phyloP scores from a whole-genome alignment of 2,888 invertebrate species.

The Sphaeridia pumilis region DNA sequence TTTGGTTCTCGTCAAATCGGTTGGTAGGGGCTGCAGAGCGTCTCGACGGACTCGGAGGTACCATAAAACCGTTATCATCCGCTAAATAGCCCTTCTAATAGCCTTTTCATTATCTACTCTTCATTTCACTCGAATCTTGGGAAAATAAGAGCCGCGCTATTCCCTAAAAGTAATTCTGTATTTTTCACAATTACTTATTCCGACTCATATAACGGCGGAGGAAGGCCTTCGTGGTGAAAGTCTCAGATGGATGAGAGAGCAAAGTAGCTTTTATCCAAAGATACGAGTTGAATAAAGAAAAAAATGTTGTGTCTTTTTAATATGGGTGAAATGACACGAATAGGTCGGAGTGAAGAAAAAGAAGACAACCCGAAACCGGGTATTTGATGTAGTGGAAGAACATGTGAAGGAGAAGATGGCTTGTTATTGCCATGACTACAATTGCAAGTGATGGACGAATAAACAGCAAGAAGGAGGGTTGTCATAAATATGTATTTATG shows the following conservation, averaged over 20 bases:
- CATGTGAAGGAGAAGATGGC: too few relatives aligned
- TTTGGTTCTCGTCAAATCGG: too few relatives aligned
- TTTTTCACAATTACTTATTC: slow-evolving; percentile 21
- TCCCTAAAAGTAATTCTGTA: too few relatives aligned
- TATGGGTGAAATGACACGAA: slow-evolving; percentile 15
- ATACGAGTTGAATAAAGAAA: not conserved
- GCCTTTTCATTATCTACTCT: slow-evolving; percentile 32
- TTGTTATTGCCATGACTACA: too few relatives aligned
- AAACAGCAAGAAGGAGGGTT: slow-evolving; percentile 1
- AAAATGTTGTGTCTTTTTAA: slow-evolving; percentile 8
- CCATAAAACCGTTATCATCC: slow-evolving; percentile 36
- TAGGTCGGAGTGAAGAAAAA: slow-evolving; percentile 19
- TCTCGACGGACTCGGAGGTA: slow-evolving; percentile 30
- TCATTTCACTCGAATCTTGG: too few relatives aligned
- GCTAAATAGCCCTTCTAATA: slow-evolving; percentile 33
- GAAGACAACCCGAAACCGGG: too few relatives aligned
- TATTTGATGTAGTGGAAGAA: not conserved
- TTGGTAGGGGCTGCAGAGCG: slow-evolving; percentile 24
- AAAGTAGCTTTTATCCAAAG: too few relatives aligned
- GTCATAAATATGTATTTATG: slow-evolving; percentile 8
- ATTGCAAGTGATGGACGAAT: slow-evolving; percentile 6
- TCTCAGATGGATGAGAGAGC: too few relatives aligned
- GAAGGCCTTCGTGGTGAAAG: too few relatives aligned
- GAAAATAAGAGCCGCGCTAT: too few relatives aligned
- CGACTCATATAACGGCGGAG: too few relatives aligned